phyloP scores from a whole-genome alignment of 2,888 invertebrate genomes.

The Alentia gelatinosa region DNA sequence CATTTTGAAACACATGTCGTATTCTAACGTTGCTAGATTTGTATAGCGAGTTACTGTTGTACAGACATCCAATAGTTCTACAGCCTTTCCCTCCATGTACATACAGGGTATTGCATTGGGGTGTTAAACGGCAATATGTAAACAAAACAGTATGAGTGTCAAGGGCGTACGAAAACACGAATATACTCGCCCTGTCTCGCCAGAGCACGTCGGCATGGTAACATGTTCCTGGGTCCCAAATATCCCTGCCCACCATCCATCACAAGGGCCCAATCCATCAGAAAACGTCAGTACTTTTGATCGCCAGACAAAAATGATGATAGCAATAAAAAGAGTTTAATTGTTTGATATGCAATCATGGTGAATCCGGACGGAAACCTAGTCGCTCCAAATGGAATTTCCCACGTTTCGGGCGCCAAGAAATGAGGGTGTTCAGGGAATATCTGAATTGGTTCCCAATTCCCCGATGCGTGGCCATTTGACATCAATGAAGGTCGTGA shows the following conservation, averaged over 20 bases:
- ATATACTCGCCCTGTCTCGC: background rate
- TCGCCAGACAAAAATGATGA: background rate
- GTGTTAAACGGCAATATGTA: too few relatives aligned
- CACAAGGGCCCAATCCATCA: background rate
- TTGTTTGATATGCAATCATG: constrained; percentile 1
- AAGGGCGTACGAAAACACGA: too few relatives aligned
- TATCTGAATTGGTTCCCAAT: background rate
- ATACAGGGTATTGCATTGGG: too few relatives aligned
- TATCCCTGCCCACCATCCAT: background rate
- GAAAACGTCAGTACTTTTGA: background rate
- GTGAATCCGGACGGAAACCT: background rate
- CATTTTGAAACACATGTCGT: too few relatives aligned
- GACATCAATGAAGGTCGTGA: background rate
- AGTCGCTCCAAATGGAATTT: background rate
- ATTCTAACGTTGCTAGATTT: too few relatives aligned
- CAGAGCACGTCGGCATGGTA: background rate
- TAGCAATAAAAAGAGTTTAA: background rate
- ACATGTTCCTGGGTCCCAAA: background rate
- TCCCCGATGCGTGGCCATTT: background rate
- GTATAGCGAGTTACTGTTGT: too few relatives aligned
- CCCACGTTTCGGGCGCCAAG: background rate
- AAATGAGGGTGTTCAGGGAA: background rate
- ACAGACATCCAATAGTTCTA: too few relatives aligned
- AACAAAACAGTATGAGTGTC: too few relatives aligned
- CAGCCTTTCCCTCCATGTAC: too few relatives aligned